phyloP scores from a whole-genome alignment of 2,113 vertebrate genomes.

The Ochotona princeps region DNA sequence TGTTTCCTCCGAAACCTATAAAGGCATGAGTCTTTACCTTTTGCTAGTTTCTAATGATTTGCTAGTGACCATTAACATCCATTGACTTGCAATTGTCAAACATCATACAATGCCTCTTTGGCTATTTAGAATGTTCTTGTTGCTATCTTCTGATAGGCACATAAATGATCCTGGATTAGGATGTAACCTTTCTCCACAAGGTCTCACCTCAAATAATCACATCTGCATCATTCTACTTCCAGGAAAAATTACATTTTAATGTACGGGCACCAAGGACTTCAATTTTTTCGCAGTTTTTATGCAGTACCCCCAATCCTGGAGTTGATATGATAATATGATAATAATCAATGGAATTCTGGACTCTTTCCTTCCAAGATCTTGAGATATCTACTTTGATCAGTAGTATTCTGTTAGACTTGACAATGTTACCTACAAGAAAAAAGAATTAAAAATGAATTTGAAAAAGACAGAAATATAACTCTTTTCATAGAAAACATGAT shows the following conservation, averaged over 20 bases:
- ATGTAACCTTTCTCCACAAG: background rate
- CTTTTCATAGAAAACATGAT: background rate
- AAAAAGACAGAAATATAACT: background rate
- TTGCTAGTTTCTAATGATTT: background rate
- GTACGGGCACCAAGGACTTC: background rate
- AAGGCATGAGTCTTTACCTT: background rate
- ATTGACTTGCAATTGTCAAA: background rate
- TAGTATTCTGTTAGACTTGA: background rate
- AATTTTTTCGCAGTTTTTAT: background rate
- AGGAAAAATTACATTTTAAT: background rate
- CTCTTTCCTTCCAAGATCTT: background rate
- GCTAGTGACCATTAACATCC: background rate
- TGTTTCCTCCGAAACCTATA: background rate
- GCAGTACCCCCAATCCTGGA: background rate
- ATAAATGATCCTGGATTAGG: background rate
- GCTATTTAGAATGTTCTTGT: background rate
- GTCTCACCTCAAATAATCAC: background rate
- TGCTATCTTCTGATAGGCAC: background rate
- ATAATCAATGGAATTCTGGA: background rate
- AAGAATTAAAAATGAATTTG: background rate
- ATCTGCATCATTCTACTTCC: background rate
- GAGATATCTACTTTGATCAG: background rate
- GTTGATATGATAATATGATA: background rate
- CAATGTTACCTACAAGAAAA: background rate
- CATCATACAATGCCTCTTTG: background rate